Percentiles rank a stretch among this genome's conserved stretches.
phyloP scores from a whole-genome alignment of 2,888 invertebrate species.

The Cephus spinipes region DNA sequence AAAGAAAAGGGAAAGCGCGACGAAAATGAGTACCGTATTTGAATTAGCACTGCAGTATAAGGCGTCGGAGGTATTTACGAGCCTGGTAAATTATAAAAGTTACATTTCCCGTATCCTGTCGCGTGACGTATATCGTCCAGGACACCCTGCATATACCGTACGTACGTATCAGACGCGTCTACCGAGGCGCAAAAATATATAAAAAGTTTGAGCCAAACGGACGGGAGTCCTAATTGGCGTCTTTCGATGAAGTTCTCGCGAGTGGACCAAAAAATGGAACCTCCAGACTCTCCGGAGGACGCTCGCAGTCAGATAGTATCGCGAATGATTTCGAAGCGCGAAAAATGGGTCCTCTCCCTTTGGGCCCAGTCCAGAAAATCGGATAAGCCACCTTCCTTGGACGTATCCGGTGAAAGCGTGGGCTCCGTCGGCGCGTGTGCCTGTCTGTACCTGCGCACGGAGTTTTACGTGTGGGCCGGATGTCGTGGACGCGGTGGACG shows the following conservation, averaged over 20 bases:
- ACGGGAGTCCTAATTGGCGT: neutral
- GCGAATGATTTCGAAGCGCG: neutral
- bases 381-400: neutral
- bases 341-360: neutral
- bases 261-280: neutral
- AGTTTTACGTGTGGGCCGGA: neutral
- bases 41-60: neutral
- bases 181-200: neutral
- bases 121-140: neutral
- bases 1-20: slow-evolving; percentile 20
- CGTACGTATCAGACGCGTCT: neutral
- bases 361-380: neutral
- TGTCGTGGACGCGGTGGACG: too few relatives aligned
- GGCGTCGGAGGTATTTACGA: neutral
- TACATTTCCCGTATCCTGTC: neutral
- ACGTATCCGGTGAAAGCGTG: neutral
- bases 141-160: neutral
- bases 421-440: neutral
- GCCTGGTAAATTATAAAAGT: neutral
- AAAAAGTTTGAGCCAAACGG: neutral
- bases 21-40: slow-evolving; percentile 15
- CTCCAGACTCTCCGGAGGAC: neutral
- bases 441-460: neutral
- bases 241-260: neutral
- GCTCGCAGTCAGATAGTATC: neutral